Percentiles rank a stretch among this genome's conserved stretches.
Evolutionary conservation across 92 coral and sea anemone species (phyloP).

Genomic region (Epizoanthus rinbou): DNA sequence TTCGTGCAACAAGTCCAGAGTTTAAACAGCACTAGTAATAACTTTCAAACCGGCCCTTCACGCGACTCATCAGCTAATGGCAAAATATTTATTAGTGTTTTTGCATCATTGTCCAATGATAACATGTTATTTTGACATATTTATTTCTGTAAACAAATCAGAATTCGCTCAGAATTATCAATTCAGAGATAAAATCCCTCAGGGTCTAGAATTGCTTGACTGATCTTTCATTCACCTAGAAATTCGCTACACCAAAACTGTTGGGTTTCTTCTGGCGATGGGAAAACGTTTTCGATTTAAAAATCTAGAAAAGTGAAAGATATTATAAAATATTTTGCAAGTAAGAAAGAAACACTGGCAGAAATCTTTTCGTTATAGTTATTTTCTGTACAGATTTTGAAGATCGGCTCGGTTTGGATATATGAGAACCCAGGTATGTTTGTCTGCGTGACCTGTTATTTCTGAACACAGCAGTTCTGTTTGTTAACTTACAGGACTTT

Average conservation of each 20-base stretch:
- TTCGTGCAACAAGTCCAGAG: background rate
- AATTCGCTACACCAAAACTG: conserved; percentile 4
- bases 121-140: background rate
- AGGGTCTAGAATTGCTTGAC: conserved; percentile 20
- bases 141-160: conserved; percentile 12
- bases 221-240: background rate
- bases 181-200: conserved; percentile 13
- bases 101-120: conserved; percentile 10
- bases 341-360: background rate
- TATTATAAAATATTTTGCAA: background rate
- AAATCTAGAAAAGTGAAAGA: background rate
- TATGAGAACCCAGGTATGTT: background rate
- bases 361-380: background rate
- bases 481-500: background rate
- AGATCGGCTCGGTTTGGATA: background rate
- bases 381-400: conserved; percentile 12
- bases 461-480: conserved; percentile 16
- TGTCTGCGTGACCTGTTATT: conserved; percentile 20
- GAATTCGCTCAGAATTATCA: background rate
- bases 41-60: background rate
- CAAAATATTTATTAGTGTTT: background rate
- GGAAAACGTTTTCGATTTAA: background rate
- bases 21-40: background rate
- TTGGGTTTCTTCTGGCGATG: conserved; percentile 18
- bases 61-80: background rate